Percentiles rank a stretch among this genome's conserved stretches.
Conservation (phyloP, 2,113 vertebrate species). For the Synodontis membranacea region DNA sequence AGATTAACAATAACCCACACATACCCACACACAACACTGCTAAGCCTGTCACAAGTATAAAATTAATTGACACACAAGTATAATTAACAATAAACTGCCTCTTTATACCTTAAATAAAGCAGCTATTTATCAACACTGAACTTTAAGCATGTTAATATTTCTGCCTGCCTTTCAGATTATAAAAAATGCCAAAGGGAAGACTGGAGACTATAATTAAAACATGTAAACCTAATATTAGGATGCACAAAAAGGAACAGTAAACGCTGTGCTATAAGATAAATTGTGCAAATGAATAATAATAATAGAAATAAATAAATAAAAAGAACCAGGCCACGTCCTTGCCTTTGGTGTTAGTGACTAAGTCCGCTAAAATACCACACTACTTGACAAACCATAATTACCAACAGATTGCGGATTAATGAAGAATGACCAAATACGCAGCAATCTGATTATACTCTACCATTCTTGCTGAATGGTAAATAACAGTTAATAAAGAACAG, state of each 20-base stretch:
- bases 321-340: background rate
- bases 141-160: background rate
- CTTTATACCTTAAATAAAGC: background rate
- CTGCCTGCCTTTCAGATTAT: background rate
- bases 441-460: background rate
- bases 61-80: background rate
- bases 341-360: background rate
- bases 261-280: background rate
- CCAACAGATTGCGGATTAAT: background rate
- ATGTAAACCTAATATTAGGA: background rate
- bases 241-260: background rate
- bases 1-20: background rate
- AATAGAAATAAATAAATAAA: too few species aligned
- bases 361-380: background rate
- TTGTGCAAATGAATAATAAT: background rate
- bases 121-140: background rate
- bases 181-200: background rate
- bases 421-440: background rate
- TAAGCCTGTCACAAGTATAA: background rate
- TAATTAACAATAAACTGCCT: background rate
- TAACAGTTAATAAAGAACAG: background rate
- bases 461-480: background rate
- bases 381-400: background rate
- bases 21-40: background rate
- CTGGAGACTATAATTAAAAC: background rate